Base-by-base conservation (phyloP, 1,140 invertebrate genomes). In the Laupala kohalensis region DNA sequence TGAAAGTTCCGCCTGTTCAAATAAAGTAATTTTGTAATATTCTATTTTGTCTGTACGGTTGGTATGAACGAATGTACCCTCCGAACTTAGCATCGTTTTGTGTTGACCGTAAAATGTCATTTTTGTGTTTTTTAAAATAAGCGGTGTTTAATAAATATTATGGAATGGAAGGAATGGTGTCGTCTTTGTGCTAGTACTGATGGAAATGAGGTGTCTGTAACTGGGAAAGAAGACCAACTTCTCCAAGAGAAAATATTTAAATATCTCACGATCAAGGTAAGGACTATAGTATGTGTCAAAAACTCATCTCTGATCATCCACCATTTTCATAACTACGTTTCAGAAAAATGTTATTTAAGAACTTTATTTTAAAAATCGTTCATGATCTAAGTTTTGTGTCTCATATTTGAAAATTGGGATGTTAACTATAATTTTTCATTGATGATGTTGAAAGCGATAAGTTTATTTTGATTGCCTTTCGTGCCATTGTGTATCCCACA, bases 241-340 rank as follows among this genome's bases (percentile, higher is more conserved):
- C 27, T 53, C 13, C 64, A 25, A 19, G 69, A 73, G 29, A 70
- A 70, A 27, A 73, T 73, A 71, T 28, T 65, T 9, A 73, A 70
- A 70, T 73, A 73, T 70, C 37, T 73, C 9, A 68, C 71, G 28
- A 72, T 72, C 25, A 28, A 28, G 71, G 71, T 72, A 67, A 29
- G 71, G 70, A 15, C 29, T 71, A 65, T 67, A 66, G 63, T 26
- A 62, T 71, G 63, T 71, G 64, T 67, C 27, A 71, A 71, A 71
- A 71, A 66, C 29, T 25, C 69, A n/a, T 26, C 25, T 29, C 62
- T 70, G 15, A 15, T 53, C 9, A 53, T 9, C 37, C 37, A 53
- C 37, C 37, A 53, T 53, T 53, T 53, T 53, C 37, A 53, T 53
- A 13, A 62, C 53, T n/a, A n/a, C n/a, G 12, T 13, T n/a, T 13